Evolutionary conservation across 2,797 vertebrate genomes (phyloP).

Genomic region (Naso thynnoides): DNA sequence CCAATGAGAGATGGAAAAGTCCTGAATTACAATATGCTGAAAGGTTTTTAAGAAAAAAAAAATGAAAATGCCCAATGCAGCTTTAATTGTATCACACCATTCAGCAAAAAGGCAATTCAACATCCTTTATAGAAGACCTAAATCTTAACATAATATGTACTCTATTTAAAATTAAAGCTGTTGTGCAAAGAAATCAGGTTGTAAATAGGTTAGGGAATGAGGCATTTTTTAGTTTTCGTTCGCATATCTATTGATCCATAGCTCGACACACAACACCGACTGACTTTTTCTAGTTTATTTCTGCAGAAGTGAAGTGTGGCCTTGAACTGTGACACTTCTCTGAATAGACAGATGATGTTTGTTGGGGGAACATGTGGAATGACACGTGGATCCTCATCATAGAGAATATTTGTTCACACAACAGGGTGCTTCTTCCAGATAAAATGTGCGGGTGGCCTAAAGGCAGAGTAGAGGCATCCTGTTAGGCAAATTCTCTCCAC

Average conservation of each 20-base stretch:
- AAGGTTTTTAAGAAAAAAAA: too few species aligned
- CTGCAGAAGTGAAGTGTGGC: neutral
- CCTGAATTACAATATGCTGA: too few species aligned
- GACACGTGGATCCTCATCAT: constrained; percentile 27
- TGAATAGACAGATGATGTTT: constrained; percentile 16
- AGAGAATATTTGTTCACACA: constrained; percentile 30
- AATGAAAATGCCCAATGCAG: too few species aligned
- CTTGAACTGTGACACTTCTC: neutral
- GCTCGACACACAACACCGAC: neutral
- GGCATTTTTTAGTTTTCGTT: too few species aligned
- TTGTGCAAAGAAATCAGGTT: neutral
- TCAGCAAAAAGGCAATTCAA: neutral
- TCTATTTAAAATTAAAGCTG: neutral
- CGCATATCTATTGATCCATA: too few species aligned
- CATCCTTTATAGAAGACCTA: neutral
- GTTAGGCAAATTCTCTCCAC: constrained; percentile 50
- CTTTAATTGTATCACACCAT: neutral
- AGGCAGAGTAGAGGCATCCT: constrained; percentile 42
- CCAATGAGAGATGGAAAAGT: too few species aligned
- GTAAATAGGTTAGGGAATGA: neutral
- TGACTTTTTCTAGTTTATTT: constrained; percentile 10
- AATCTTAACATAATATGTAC: neutral
- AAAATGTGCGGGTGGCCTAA: constrained; percentile 36
- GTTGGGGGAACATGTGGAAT: constrained; percentile 27
- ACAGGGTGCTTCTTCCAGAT: constrained; percentile 26